A percentile compares a stretch with the other conserved stretches of the same genome.
These are phyloP conservation scores for Villa cingulata DNA, from an alignment of 2,888 invertebrate species.

Conservation along the genomic window DNA sequence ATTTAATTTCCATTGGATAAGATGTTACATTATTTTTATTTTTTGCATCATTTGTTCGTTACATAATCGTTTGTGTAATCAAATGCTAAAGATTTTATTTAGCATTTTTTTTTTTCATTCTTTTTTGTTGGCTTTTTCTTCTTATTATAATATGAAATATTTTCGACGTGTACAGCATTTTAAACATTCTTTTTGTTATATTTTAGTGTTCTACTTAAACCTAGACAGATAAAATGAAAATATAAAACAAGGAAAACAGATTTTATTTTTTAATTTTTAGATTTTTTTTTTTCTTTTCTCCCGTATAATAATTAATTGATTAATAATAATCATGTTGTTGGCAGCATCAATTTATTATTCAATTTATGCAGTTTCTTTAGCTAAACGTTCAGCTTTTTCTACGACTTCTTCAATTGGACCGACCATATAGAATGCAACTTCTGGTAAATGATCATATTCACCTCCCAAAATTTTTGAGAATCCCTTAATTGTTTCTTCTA, in stretches of 20 bases:
- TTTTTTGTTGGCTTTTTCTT: neutral
- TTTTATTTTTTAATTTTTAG: neutral
- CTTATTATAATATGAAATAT: no score
- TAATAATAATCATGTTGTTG: neutral
- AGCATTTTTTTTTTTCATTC: neutral
- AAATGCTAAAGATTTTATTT: neutral
- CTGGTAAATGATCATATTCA: constrained; percentile 90
- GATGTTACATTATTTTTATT: no score
- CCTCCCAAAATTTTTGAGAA: constrained; percentile 62
- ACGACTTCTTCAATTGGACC: constrained; percentile 92
- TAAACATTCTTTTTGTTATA: neutral
- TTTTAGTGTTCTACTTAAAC: no score
- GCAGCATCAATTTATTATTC: constrained; percentile 54
- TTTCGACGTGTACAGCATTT: neutral
- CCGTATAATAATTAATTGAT: no score
- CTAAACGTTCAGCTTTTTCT: constrained; percentile 30
- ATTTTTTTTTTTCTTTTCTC: neutral
- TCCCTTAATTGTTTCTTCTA: constrained; percentile 80
- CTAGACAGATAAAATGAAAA: neutral
- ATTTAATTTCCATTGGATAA: no score
- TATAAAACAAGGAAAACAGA: neutral
- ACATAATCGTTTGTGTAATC: neutral
- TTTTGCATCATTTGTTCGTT: neutral
- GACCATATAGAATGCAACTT: constrained; percentile 99
- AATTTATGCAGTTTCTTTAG: constrained; percentile 38